Conservation (phyloP, 2,888 invertebrate species). For the Drosophila quinaria region DNA sequence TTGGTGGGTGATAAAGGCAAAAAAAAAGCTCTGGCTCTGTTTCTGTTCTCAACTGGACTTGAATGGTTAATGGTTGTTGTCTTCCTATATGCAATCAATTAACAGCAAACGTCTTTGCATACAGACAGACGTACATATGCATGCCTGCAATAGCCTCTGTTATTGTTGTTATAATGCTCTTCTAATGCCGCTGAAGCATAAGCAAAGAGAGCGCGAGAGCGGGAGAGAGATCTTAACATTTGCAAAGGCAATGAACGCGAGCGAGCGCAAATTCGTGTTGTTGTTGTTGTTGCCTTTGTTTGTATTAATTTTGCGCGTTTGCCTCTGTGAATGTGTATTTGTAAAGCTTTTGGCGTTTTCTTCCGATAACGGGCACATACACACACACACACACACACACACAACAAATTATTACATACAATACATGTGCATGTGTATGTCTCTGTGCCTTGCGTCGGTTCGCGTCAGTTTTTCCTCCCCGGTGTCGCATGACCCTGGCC, state of each 20-base stretch:
- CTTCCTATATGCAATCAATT: slow-evolving; percentile 44
- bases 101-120: slow-evolving; percentile 18
- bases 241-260: slow-evolving; percentile 79
- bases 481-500: slow-evolving; percentile 85
- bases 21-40: background rate
- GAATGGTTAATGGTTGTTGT: slow-evolving; percentile 8
- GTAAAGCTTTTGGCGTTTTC: slow-evolving; percentile 79
- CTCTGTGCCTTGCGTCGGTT: slow-evolving; percentile 54
- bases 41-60: slow-evolving; percentile 17
- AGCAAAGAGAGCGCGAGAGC: slow-evolving; percentile 8
- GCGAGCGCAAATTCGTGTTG: slow-evolving; percentile 45
- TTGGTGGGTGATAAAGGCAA: slow-evolving; percentile 8
- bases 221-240: slow-evolving; percentile 51
- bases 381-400: slow-evolving; percentile 18
- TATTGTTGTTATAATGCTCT: slow-evolving; percentile 36
- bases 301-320: slow-evolving; percentile 12
- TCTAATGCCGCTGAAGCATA: slow-evolving; percentile 39
- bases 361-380: slow-evolving; percentile 78
- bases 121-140: background rate
- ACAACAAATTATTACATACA: background rate
- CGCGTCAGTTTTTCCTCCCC: slow-evolving; percentile 82
- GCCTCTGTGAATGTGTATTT: slow-evolving; percentile 9
- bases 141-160: slow-evolving; percentile 27
- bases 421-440: slow-evolving; percentile 17
- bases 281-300: slow-evolving; percentile 4